Percentiles rank a stretch among this genome's conserved stretches.
These are phyloP conservation scores for Petrocephalus microphthalmus DNA, from an alignment of 2,113 vertebrate species.

Conservation along the genomic window DNA sequence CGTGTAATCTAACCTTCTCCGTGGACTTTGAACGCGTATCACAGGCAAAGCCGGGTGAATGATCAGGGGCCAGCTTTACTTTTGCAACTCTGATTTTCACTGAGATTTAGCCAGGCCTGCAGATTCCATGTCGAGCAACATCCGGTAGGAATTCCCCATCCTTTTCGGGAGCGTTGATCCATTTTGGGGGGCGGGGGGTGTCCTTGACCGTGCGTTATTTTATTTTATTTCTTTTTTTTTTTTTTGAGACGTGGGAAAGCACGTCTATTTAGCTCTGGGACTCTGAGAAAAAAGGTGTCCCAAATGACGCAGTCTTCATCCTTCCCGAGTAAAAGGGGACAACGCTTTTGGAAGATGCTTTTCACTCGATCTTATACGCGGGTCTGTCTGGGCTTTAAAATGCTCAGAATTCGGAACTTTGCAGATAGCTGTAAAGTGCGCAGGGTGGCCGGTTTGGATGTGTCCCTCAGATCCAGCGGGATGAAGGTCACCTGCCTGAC, in stretches of 20 bases:
- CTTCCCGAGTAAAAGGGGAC: neutral
- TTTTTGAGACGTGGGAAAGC: neutral
- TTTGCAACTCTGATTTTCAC: neutral
- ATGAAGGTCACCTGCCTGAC: neutral
- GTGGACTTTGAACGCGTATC: neutral
- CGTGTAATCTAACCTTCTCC: neutral
- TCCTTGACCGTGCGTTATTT: neutral
- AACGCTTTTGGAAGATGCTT: neutral
- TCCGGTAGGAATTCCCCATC: neutral
- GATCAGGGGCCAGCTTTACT: neutral
- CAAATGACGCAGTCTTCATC: neutral
- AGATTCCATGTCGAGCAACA: neutral
- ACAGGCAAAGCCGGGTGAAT: neutral
- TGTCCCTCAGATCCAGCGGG: neutral
- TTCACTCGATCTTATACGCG: neutral
- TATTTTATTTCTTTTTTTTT: neutral
- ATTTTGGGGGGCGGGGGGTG: neutral
- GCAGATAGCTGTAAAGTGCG: neutral
- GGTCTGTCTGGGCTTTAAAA: conserved; percentile 6
- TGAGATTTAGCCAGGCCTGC: neutral
- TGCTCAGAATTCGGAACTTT: neutral
- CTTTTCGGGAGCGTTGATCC: neutral
- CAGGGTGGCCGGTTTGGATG: neutral
- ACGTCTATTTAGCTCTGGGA: neutral
- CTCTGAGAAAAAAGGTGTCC: neutral